Conservation (phyloP, 1,140 invertebrate genomes). For the Periplaneta americana region DNA sequence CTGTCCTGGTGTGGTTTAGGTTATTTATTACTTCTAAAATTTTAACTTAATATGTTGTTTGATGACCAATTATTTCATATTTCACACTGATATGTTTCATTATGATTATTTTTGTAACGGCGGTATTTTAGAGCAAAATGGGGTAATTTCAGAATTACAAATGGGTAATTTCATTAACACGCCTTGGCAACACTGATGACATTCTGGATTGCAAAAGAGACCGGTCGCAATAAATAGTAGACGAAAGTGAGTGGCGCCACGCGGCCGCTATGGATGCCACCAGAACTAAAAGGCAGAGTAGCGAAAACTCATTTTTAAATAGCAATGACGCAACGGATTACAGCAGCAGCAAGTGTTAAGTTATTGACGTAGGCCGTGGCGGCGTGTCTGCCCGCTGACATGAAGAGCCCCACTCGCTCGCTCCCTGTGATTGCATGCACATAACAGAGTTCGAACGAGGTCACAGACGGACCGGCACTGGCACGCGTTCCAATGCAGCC, state of each 20-base stretch:
- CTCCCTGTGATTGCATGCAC: too few relatives aligned
- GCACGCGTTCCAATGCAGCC: too few relatives aligned
- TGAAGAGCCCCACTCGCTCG: background rate
- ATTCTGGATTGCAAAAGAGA: background rate
- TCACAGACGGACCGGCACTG: background rate
- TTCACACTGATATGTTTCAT: too few relatives aligned
- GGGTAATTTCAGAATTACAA: too few relatives aligned
- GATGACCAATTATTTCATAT: too few relatives aligned
- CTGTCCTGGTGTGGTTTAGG: too few relatives aligned
- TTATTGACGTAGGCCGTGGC: background rate
- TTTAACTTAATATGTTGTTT: too few relatives aligned
- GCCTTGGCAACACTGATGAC: too few relatives aligned
- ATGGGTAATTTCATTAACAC: too few relatives aligned
- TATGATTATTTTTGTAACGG: too few relatives aligned
- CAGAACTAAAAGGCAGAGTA: background rate
- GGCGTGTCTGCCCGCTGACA: background rate
- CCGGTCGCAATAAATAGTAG: background rate
- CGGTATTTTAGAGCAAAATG: too few relatives aligned
- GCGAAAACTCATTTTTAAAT: background rate
- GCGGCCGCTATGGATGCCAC: background rate
- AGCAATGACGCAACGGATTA: background rate
- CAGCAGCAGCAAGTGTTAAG: background rate
- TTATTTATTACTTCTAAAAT: too few relatives aligned
- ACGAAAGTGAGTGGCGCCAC: background rate
- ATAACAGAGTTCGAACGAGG: background rate